These are phyloP conservation scores for Sphaerophoria taeniata DNA, from an alignment of 2,888 invertebrate species.

Conservation along the genomic window DNA sequence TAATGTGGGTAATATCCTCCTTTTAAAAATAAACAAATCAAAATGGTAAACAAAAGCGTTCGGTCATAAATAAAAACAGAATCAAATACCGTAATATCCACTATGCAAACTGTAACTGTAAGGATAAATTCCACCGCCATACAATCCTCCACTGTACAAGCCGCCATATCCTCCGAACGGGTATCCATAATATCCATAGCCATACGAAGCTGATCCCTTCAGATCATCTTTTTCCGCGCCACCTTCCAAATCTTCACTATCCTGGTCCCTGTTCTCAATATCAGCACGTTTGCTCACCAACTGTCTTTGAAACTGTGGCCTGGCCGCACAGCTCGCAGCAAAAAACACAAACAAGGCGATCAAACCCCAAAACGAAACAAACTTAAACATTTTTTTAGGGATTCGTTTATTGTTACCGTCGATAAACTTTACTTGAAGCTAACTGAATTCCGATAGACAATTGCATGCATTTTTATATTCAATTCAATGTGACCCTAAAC, in stretches of 20 bases:
- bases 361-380: conserved; percentile 5
- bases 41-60: not conserved
- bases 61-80: no score
- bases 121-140: conserved; percentile 75
- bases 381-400: conserved; percentile 31
- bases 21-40: not conserved
- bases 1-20: conserved; percentile 59
- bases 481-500: not conserved
- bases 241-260: conserved; percentile 71
- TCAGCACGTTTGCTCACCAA: not conserved
- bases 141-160: conserved; percentile 46
- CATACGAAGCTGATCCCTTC: conserved; percentile 79
- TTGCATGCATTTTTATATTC: conserved; percentile 62
- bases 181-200: conserved; percentile 79
- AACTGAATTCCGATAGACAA: conserved; percentile 33
- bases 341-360: not conserved
- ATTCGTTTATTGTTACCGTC: no score
- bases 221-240: conserved; percentile 79
- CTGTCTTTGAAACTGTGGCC: conserved; percentile 6
- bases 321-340: not conserved
- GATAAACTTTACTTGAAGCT: not conserved
- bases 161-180: conserved; percentile 77
- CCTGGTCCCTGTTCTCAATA: conserved; percentile 5
- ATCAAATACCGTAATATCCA: conserved; percentile 47
- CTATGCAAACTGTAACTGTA: conserved; percentile 22